Percentiles rank a stretch among this genome's conserved stretches.
phyloP scores from a whole-genome alignment of 2,113 vertebrate species.

The Cochlearius cochlearius region DNA sequence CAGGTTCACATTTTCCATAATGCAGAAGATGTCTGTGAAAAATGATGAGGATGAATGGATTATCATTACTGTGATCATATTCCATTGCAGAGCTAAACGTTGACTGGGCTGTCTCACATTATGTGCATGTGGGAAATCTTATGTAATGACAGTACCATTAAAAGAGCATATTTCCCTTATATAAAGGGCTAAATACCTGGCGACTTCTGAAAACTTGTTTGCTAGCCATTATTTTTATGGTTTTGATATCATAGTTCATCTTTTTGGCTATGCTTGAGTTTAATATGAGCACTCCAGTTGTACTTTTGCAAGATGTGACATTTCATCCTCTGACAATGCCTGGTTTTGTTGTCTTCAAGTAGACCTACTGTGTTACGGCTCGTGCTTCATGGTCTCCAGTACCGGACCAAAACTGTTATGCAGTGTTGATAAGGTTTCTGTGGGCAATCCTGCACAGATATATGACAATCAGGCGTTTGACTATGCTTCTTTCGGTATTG shows the following conservation, averaged over 20 bases:
- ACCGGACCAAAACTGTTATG: background rate
- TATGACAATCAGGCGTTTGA: background rate
- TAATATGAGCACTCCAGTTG: background rate
- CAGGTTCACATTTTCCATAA: background rate
- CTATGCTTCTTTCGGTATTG: background rate
- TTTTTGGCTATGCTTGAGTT: background rate
- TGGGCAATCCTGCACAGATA: background rate
- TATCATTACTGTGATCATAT: background rate
- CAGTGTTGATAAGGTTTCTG: background rate
- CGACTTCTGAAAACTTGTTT: background rate
- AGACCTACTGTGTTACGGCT: background rate
- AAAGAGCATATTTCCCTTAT: background rate
- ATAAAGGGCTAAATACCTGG: background rate
- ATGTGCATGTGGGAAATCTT: background rate
- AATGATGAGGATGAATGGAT: background rate
- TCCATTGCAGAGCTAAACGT: background rate
- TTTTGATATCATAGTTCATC: background rate
- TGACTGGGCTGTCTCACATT: background rate
- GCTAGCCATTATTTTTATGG: background rate
- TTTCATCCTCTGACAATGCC: background rate
- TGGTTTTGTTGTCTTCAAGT: background rate
- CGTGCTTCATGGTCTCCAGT: background rate
- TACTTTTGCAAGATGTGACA: background rate
- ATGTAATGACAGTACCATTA: background rate
- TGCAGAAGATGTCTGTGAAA: background rate